These are phyloP conservation scores for Cyclargus thomasi DNA, from an alignment of 1,140 invertebrate species.

Conservation along the genomic window DNA sequence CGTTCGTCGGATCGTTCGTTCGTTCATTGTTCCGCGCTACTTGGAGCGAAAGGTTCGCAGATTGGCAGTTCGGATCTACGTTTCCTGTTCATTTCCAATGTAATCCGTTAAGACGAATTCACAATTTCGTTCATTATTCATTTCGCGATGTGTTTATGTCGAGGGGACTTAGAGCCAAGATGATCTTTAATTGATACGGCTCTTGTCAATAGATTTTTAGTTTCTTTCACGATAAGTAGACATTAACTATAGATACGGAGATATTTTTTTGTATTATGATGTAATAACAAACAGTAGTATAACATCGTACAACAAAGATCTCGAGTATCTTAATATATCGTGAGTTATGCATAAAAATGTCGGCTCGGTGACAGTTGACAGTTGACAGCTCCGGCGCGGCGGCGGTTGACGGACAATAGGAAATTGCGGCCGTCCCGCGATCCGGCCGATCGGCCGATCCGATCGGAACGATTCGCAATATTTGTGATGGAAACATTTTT, in stretches of 20 bases:
- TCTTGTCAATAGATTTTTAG: too few relatives aligned
- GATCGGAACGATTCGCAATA: slow-evolving; percentile 14
- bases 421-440: slow-evolving; percentile 24
- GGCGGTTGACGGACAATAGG: slow-evolving; percentile 23
- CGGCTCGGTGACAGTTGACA: slow-evolving; percentile 18
- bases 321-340: slow-evolving; percentile 6
- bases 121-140: too few relatives aligned
- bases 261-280: too few relatives aligned
- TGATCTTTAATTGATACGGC: too few relatives aligned
- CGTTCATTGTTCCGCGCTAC: slow-evolving; percentile 42
- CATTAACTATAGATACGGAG: too few relatives aligned
- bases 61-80: slow-evolving; percentile 26
- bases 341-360: slow-evolving; percentile 18
- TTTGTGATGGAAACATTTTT: slow-evolving; percentile 17
- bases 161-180: too few relatives aligned
- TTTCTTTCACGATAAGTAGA: too few relatives aligned
- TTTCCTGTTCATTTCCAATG: slow-evolving; percentile 24
- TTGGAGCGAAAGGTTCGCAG: slow-evolving; percentile 33
- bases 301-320: too few relatives aligned
- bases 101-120: slow-evolving; percentile 12
- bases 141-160: too few relatives aligned
- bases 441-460: slow-evolving; percentile 13
- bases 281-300: too few relatives aligned
- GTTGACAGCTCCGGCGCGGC: too few relatives aligned
- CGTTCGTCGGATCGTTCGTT: slow-evolving; percentile 53